phyloP scores from a whole-genome alignment of 1,140 invertebrate species.

The Thaumetopoea pityocampa region DNA sequence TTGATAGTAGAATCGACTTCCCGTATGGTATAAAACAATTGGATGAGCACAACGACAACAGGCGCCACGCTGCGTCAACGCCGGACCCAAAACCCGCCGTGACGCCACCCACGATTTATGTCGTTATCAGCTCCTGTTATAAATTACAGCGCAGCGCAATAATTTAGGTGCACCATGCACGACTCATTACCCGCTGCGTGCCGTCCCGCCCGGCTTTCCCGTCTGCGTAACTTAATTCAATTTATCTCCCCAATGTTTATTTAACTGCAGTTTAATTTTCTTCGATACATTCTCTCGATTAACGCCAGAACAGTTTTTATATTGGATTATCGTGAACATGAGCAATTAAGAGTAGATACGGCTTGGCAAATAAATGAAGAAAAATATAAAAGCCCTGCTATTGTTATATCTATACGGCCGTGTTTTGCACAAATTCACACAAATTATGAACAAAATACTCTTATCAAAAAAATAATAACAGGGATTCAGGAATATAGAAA shows the following conservation, averaged over 20 bases:
- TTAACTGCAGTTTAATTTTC: conserved; percentile 48
- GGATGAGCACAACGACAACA: conserved; percentile 44
- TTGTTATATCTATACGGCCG: no score
- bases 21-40: conserved; percentile 25
- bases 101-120: conserved; percentile 65
- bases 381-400: no score
- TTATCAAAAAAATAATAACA: no score
- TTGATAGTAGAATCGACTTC: no score
- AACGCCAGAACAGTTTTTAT: no score
- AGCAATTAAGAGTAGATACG: no score
- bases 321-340: no score
- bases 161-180: conserved; percentile 71
- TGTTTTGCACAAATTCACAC: no score
- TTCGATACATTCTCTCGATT: conserved; percentile 19
- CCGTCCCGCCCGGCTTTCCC: conserved; percentile 31
- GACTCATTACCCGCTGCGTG: conserved; percentile 71
- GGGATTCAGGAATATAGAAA: no score
- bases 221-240: conserved; percentile 57
- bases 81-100: conserved; percentile 49
- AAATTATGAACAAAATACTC: no score
- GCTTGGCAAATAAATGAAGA: no score
- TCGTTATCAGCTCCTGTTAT: conserved; percentile 64
- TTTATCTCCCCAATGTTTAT: conserved; percentile 56
- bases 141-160: conserved; percentile 67
- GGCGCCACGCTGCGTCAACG: conserved; percentile 59